A percentile compares a stretch with the other conserved stretches of the same genome.
Evolutionary conservation across 2,797 vertebrate species (phyloP).

Genomic region (Triplophysa bombifrons): DNA sequence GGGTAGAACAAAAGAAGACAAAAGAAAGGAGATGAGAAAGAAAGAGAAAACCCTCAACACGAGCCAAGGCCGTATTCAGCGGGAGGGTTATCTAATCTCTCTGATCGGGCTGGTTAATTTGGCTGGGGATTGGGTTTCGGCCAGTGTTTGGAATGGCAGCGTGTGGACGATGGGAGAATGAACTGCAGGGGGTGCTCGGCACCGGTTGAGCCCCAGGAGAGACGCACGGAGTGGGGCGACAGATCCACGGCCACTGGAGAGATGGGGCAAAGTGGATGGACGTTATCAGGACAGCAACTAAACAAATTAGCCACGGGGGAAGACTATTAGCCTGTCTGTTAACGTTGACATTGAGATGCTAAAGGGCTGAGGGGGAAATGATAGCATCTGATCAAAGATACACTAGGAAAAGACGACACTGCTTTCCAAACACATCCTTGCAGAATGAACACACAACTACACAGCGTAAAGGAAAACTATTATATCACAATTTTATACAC

Average conservation of each 20-base stretch:
- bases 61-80: conserved; percentile 64
- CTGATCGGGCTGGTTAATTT: conserved; percentile 63
- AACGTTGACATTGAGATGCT: conserved; percentile 43
- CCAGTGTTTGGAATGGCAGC: conserved; percentile 35
- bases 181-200: conserved; percentile 52
- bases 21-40: conserved; percentile 33
- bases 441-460: not conserved
- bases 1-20: conserved; percentile 18
- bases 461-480: not conserved
- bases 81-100: conserved; percentile 72
- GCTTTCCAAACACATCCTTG: not conserved
- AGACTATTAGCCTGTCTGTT: conserved; percentile 37
- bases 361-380: not conserved
- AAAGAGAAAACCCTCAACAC: conserved; percentile 61
- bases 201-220: conserved; percentile 36
- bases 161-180: conserved; percentile 30
- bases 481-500: not conserved
- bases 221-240: conserved; percentile 65
- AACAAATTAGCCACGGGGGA: conserved; percentile 77
- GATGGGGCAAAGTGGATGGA: conserved; percentile 42
- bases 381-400: conserved; percentile 24
- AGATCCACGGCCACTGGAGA: conserved; percentile 68
- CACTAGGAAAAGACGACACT: not conserved
- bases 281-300: conserved; percentile 74
- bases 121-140: conserved; percentile 36